phyloP scores from a whole-genome alignment of 1,140 invertebrate species.

The Megathymus violae region DNA sequence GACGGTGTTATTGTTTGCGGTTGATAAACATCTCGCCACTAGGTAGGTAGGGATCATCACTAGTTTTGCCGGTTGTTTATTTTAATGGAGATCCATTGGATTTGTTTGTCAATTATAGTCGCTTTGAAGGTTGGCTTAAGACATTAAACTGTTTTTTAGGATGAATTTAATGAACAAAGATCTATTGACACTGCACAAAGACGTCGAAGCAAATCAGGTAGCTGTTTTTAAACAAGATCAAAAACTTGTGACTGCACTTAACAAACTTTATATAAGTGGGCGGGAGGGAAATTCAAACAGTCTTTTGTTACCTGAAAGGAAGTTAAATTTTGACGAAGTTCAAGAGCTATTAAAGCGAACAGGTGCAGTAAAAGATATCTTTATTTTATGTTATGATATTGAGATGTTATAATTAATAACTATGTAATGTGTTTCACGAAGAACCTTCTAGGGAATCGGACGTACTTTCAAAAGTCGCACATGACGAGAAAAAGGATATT shows the following conservation, averaged over 20 bases:
- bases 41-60: constrained; percentile 78
- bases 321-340: constrained; percentile 66
- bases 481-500: constrained; percentile 45
- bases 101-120: constrained; percentile 71
- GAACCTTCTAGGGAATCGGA: constrained; percentile 16
- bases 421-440: neutral
- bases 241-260: constrained; percentile 62
- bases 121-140: constrained; percentile 55
- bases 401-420: constrained; percentile 1
- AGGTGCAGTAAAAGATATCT: constrained; percentile 32
- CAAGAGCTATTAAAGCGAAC: constrained; percentile 55
- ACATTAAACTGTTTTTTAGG: constrained; percentile 52
- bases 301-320: constrained; percentile 58
- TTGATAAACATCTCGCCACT: constrained; percentile 82
- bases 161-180: constrained; percentile 72
- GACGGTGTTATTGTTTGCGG: constrained; percentile 82
- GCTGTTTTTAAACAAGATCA: constrained; percentile 61
- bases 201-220: constrained; percentile 46
- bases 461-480: constrained; percentile 36
- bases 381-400: constrained; percentile 8
- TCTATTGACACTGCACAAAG: constrained; percentile 52
- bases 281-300: constrained; percentile 23
- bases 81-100: constrained; percentile 70
- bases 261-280: constrained; percentile 52
- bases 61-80: constrained; percentile 71